Evolutionary conservation across 1,140 invertebrate species (phyloP).

Genomic region (Drosophila nigrodunni): DNA sequence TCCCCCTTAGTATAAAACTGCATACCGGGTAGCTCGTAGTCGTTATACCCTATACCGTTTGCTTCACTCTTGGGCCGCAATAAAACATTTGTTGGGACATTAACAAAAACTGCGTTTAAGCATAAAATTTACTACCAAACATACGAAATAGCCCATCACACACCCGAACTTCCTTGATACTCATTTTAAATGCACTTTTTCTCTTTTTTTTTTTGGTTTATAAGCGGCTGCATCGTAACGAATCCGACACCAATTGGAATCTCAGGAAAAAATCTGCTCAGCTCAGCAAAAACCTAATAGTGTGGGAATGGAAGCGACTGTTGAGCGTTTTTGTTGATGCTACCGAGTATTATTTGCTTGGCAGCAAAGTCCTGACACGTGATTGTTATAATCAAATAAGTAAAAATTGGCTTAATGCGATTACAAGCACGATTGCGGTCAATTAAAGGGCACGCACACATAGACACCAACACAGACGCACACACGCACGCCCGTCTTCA

Average conservation of each 20-base stretch:
- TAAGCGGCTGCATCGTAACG: conserved; percentile 35
- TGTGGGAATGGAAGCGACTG: conserved; percentile 71
- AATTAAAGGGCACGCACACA: conserved; percentile 61
- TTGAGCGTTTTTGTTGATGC: conserved; percentile 25
- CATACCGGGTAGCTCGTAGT: background rate
- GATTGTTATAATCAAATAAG: conserved; percentile 69
- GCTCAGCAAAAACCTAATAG: conserved; percentile 68
- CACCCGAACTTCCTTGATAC: conserved; percentile 36
- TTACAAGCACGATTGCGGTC: conserved; percentile 72
- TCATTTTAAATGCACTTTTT: conserved; percentile 35
- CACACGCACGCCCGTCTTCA: background rate
- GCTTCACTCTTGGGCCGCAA: background rate
- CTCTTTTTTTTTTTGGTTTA: background rate
- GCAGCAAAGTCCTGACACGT: conserved; percentile 74
- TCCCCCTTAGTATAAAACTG: background rate
- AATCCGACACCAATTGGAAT: conserved; percentile 61
- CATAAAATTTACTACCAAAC: conserved; percentile 19
- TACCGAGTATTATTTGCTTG: conserved; percentile 34
- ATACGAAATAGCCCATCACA: background rate
- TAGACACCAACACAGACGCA: background rate
- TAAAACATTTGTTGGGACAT: background rate
- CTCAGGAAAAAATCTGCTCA: conserved; percentile 62
- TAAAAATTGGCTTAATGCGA: conserved; percentile 60
- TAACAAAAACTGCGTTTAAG: conserved; percentile 19
- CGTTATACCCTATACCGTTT: background rate